phyloP scores from a whole-genome alignment of 2,113 vertebrate species.

The Stigmatopora argus region DNA sequence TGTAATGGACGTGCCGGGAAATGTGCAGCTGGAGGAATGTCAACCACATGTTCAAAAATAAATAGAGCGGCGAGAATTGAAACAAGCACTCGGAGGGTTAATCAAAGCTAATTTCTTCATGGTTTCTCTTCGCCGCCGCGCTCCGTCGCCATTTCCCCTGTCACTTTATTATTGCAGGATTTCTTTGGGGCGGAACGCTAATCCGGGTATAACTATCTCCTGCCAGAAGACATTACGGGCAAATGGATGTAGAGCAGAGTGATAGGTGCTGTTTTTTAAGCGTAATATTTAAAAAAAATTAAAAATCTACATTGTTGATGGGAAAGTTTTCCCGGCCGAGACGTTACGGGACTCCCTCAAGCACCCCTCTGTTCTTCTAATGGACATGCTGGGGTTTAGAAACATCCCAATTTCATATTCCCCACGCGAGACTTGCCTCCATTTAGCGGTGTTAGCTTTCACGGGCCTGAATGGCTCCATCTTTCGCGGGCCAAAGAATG shows the following conservation, averaged over 20 bases:
- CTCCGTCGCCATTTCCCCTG: slow-evolving; percentile 52
- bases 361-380: slow-evolving; percentile 80
- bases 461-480: slow-evolving; percentile 71
- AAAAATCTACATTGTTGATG: slow-evolving; percentile 8
- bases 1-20: slow-evolving; percentile 76
- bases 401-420: slow-evolving; percentile 82
- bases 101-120: slow-evolving; percentile 70
- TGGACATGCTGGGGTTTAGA: slow-evolving; percentile 71
- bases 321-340: too few species aligned
- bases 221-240: slow-evolving; percentile 63
- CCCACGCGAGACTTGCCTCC: slow-evolving; percentile 74
- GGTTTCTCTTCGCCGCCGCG: slow-evolving; percentile 47
- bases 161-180: slow-evolving; percentile 64
- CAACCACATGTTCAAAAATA: slow-evolving; percentile 76
- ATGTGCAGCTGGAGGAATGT: slow-evolving; percentile 70
- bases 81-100: slow-evolving; percentile 71
- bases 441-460: slow-evolving; percentile 72
- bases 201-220: slow-evolving; percentile 57
- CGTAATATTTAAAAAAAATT: slow-evolving; percentile 5
- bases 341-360: slow-evolving; percentile 82
- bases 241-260: slow-evolving; percentile 46
- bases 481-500: slow-evolving; percentile 74
- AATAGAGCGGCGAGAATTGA: slow-evolving; percentile 72
- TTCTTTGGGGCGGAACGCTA: slow-evolving; percentile 59
- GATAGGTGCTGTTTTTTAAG: slow-evolving; percentile 48